Evolutionary conservation across 2,113 vertebrate genomes (phyloP).

Genomic region (Lophotis ruficrista): DNA sequence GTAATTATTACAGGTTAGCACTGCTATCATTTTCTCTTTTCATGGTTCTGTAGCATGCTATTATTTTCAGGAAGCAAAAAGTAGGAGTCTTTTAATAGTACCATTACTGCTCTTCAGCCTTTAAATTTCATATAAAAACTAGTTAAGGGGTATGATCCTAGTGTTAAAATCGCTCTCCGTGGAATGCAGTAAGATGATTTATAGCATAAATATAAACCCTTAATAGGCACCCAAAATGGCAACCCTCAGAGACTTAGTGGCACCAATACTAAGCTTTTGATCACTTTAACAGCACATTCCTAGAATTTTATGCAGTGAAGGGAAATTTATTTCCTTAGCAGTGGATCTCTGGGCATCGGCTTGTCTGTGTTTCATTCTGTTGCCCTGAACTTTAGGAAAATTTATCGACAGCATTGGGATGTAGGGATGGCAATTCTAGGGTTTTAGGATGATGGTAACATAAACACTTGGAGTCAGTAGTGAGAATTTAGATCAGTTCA

Average conservation of each 20-base stretch:
- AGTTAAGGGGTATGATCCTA: conserved; percentile 38
- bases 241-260: conserved; percentile 40
- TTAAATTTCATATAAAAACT: conserved; percentile 64
- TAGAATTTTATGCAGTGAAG: not conserved
- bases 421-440: not conserved
- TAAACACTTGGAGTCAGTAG: not conserved
- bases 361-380: not conserved
- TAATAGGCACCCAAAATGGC: conserved; percentile 48
- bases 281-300: conserved; percentile 25
- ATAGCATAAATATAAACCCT: conserved; percentile 52
- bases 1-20: conserved; percentile 66
- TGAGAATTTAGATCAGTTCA: not conserved
- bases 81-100: conserved; percentile 57
- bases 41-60: conserved; percentile 25
- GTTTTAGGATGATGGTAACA: not conserved
- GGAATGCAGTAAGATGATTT: conserved; percentile 45
- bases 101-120: conserved; percentile 53
- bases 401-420: not conserved
- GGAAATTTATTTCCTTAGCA: conserved; percentile 14
- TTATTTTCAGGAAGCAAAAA: conserved; percentile 58
- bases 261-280: conserved; percentile 16
- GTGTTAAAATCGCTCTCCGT: not conserved
- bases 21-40: conserved; percentile 59
- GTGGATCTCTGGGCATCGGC: not conserved
- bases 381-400: not conserved